Evolutionary conservation across 2,797 vertebrate genomes (phyloP).

Genomic region (Lutjanus campechanus): DNA sequence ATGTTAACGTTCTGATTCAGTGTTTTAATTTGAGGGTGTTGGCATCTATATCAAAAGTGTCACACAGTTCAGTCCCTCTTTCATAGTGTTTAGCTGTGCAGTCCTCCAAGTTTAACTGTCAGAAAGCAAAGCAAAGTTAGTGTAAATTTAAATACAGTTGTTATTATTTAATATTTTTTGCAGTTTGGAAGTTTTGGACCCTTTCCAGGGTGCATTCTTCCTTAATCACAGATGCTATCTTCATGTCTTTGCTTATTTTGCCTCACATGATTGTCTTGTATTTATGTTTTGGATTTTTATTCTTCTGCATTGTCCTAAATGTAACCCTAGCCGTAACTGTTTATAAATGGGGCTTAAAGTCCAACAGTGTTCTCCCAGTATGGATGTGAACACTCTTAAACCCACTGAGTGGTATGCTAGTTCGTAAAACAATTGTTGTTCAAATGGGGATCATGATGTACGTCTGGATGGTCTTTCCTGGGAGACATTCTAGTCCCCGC

Average conservation of each 20-base stretch:
- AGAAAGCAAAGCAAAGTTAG: not conserved
- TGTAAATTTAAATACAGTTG: not conserved
- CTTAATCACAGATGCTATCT: not conserved
- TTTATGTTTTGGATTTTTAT: not conserved
- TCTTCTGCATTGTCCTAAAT: not conserved
- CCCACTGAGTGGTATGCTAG: not conserved
- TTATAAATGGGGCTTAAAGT: not conserved
- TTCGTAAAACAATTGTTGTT: too few species aligned
- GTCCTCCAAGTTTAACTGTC: slow-evolving; percentile 2
- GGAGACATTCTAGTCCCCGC: not conserved
- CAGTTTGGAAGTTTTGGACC: not conserved
- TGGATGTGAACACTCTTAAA: not conserved
- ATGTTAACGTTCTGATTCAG: not conserved
- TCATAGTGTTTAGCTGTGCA: not conserved
- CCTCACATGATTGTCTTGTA: not conserved
- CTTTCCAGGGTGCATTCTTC: not conserved
- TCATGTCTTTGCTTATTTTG: slow-evolving; percentile 1
- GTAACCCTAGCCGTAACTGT: not conserved
- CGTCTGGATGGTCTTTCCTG: not conserved
- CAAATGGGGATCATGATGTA: too few species aligned
- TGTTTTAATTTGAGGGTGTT: slow-evolving; percentile 12
- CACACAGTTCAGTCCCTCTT: not conserved
- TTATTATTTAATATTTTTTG: not conserved
- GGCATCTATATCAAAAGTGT: slow-evolving; percentile 4
- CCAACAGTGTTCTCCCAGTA: not conserved